These are phyloP conservation scores for Drosophila prostipennis DNA, from an alignment of 2,888 invertebrate genomes.

Conservation along the genomic window DNA sequence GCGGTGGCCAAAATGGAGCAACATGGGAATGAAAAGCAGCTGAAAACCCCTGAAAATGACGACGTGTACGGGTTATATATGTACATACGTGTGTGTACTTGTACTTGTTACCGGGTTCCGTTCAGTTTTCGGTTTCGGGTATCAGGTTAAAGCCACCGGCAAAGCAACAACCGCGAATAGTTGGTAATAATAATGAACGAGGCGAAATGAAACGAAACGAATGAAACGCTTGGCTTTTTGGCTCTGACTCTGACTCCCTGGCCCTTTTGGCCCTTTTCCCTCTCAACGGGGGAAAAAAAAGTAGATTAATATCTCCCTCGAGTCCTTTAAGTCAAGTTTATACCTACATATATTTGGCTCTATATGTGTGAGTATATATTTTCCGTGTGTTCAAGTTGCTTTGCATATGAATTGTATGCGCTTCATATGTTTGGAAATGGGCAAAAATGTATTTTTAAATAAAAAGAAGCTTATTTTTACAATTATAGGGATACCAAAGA, in stretches of 20 bases:
- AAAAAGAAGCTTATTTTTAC: too few species aligned
- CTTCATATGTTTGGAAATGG: constrained; percentile 51
- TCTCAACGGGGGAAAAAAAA: constrained; percentile 49
- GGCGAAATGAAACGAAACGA: constrained; percentile 49
- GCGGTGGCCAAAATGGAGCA: constrained; percentile 51
- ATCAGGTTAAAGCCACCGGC: constrained; percentile 64
- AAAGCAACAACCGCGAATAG: constrained; percentile 65
- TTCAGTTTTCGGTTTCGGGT: constrained; percentile 66
- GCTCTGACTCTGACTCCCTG: constrained; percentile 25
- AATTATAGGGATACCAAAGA: too few species aligned
- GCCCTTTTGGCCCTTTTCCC: constrained; percentile 45
- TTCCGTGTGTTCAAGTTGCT: constrained; percentile 51
- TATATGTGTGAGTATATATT: constrained; percentile 27
- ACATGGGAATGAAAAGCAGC: constrained; percentile 68
- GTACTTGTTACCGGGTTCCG: constrained; percentile 51
- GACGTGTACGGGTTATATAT: constrained; percentile 1
- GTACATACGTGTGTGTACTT: neutral
- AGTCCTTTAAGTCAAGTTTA: constrained; percentile 79
- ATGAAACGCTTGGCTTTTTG: constrained; percentile 62
- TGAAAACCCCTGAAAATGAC: constrained; percentile 55
- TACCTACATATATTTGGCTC: constrained; percentile 31
- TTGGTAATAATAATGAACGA: constrained; percentile 75
- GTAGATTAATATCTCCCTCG: constrained; percentile 78
- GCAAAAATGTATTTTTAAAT: too few species aligned
- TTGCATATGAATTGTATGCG: constrained; percentile 68